These are phyloP conservation scores for Meandrusa payeni DNA, from an alignment of 2,888 invertebrate species.

Conservation along the genomic window DNA sequence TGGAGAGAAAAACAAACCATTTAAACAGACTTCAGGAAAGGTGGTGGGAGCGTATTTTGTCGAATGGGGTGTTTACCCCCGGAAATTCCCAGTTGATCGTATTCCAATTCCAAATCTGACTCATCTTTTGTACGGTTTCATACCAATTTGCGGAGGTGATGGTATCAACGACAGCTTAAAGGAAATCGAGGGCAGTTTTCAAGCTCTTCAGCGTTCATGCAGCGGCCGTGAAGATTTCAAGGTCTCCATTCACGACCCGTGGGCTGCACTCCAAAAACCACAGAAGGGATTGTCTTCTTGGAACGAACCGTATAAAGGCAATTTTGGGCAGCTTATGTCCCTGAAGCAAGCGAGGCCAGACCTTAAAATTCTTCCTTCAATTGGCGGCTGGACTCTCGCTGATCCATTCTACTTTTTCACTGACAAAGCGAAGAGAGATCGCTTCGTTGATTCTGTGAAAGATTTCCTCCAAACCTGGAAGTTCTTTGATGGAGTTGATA, in stretches of 20 bases:
- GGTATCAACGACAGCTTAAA: constrained; percentile 76
- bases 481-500: constrained; percentile 74
- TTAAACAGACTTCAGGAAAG: constrained; percentile 73
- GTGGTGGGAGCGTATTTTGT: constrained; percentile 72
- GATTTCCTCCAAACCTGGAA: constrained; percentile 75
- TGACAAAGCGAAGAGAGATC: constrained; percentile 59
- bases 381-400: constrained; percentile 73
- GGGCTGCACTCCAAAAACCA: constrained; percentile 74
- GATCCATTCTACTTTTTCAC: constrained; percentile 75
- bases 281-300: constrained; percentile 70
- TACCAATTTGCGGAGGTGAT: constrained; percentile 74
- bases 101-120: constrained; percentile 69
- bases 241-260: constrained; percentile 72
- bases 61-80: constrained; percentile 75
- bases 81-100: constrained; percentile 69
- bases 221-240: constrained; percentile 73
- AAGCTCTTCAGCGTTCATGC: constrained; percentile 71
- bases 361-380: constrained; percentile 66
- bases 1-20: constrained; percentile 68
- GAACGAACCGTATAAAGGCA: constrained; percentile 76
- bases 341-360: constrained; percentile 71
- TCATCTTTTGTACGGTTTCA: constrained; percentile 71
- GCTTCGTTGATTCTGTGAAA: constrained; percentile 69
- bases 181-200: constrained; percentile 75
- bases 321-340: constrained; percentile 73